Evolutionary conservation across 2,888 invertebrate species (phyloP), one percentile per base, ranked within the genome.

Genomic region (Hypercompe scribonia): DNA sequence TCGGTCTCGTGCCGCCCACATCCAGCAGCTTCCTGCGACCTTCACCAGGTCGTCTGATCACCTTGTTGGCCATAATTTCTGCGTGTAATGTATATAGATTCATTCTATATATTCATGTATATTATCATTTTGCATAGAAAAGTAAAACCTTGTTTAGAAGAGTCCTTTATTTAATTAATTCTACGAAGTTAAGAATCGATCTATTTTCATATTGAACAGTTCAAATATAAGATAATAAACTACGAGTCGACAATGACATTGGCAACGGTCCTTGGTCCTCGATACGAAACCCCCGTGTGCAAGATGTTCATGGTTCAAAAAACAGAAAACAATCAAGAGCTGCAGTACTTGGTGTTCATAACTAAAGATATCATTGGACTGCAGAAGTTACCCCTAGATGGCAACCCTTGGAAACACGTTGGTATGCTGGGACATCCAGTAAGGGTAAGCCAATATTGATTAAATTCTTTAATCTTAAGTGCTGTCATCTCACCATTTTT

Each of bases 341-440:
- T 80, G 68, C 90, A 91, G 34, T 97, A 97, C 86, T 88, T 97
- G 84, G 89, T 97, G 46, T 98, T 97, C 85, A 94, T 96, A 28
- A 97, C 97, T 1, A 94, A 96, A 65, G 96, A 96, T 82, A 96
- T 97, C 81, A 96, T 98, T 13, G 98, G 98, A 0, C 88, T 98
- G 33, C 97, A 97, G 87, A 96, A 96, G 77, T 86, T 97, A 86
- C 97, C 98, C 0, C 90, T 97, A 0, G 97, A 97, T 87, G 98
- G 98, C 0, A 98, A 98, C 89, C 98, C 98, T 10, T 97, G 97
- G 93, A 96, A 96, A 84, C 96, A 96, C 80, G 92, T 96, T 0
- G 97, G 96, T 1, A 88, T 97, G 76, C 92, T 97, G 36, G 97
- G 96, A 5, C 97, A 98, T 90, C 97, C 97, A 0, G 87, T 90